These are phyloP conservation scores for Thymelicus lineola DNA, from an alignment of 2,888 invertebrate species.

Conservation along the genomic window DNA sequence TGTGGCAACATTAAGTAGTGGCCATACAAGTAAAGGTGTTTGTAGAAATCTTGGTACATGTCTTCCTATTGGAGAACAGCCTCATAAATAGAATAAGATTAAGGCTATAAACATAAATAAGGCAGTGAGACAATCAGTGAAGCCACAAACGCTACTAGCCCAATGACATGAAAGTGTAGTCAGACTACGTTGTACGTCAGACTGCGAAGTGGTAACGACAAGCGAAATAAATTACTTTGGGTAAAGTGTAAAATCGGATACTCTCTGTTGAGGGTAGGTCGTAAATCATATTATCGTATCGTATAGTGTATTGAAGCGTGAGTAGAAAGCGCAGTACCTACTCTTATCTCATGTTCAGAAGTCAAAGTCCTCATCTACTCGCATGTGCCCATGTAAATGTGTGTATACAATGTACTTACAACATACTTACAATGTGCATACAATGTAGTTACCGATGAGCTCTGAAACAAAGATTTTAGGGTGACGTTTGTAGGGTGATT, in stretches of 20 bases:
- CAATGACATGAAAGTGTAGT: conserved; percentile 38
- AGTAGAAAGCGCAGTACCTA: background rate
- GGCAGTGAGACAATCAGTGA: conserved; percentile 40
- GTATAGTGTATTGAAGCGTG: conserved; percentile 1
- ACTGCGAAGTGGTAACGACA: background rate
- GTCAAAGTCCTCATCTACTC: too few species aligned
- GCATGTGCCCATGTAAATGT: too few species aligned
- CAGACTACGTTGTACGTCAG: conserved; percentile 6
- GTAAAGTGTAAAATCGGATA: too few species aligned
- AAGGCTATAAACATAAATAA: conserved; percentile 38
- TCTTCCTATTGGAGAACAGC: conserved; percentile 11
- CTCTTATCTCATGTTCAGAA: too few species aligned
- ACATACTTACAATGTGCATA: too few species aligned
- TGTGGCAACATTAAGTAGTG: conserved; percentile 3
- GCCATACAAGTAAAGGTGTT: conserved; percentile 21
- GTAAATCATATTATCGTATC: background rate
- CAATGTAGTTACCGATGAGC: too few species aligned
- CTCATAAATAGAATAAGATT: conserved; percentile 37
- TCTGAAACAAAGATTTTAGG: too few species aligned
- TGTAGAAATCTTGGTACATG: conserved; percentile 23
- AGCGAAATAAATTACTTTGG: background rate
- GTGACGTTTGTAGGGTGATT: too few species aligned
- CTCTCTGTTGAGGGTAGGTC: too few species aligned
- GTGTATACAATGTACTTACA: too few species aligned
- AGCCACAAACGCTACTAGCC: conserved; percentile 38